phyloP scores from a whole-genome alignment of 2,797 vertebrate genomes.

The Delichon dasypus region DNA sequence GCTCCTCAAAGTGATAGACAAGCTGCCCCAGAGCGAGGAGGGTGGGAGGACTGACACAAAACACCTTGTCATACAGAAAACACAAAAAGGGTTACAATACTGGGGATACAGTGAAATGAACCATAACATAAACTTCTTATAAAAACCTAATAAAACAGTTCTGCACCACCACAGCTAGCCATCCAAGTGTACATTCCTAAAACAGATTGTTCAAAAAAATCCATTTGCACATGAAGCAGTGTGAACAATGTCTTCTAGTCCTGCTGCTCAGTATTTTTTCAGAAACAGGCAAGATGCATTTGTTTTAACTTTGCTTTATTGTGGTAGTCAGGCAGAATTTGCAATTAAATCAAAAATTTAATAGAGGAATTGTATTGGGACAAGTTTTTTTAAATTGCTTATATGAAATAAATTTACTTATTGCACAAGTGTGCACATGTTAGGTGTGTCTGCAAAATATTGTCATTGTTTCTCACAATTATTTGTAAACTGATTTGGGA shows the following conservation, averaged over 20 bases:
- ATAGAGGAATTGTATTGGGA: not conserved
- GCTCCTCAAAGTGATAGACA: too few species aligned
- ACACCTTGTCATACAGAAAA: too few species aligned
- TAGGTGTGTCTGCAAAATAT: not conserved
- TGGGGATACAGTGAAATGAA: too few species aligned
- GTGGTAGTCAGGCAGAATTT: not conserved
- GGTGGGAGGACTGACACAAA: too few species aligned
- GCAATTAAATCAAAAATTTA: not conserved
- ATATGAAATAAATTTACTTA: not conserved
- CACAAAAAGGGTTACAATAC: too few species aligned
- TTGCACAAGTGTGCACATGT: fast-evolving
- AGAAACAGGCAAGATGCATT: not conserved
- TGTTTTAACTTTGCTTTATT: not conserved
- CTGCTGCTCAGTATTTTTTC: not conserved
- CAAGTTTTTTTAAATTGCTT: not conserved
- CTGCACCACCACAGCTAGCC: too few species aligned
- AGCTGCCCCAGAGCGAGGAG: too few species aligned
- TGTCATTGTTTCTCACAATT: not conserved
- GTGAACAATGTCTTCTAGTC: not conserved
- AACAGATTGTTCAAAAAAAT: not conserved
- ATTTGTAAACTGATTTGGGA: not conserved
- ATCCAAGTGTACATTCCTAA: not conserved
- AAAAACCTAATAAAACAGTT: too few species aligned
- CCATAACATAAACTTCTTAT: too few species aligned
- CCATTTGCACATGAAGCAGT: not conserved